Conservation (phyloP, 2,113 vertebrate genomes). For the Misgurnus mizolepis region DNA sequence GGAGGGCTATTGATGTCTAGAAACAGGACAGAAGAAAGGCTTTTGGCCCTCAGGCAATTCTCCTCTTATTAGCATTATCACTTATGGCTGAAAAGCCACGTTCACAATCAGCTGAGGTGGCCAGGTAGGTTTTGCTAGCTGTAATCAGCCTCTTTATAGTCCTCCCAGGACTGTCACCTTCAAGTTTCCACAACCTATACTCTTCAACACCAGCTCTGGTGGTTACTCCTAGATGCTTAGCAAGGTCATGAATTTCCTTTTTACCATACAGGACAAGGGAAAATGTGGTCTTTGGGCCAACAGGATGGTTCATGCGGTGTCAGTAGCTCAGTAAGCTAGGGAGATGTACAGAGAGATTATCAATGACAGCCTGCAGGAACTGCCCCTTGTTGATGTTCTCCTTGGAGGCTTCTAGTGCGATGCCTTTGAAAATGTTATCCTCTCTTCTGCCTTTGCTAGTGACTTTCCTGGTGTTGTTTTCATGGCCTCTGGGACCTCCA, state of each 20-base stretch:
- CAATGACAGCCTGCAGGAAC: background rate
- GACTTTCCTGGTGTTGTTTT: background rate
- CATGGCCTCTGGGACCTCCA: background rate
- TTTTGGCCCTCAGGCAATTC: conserved; percentile 25
- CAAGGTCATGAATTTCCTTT: background rate
- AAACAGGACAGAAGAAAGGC: conserved; percentile 25
- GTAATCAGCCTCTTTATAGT: conserved; percentile 38
- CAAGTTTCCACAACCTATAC: conserved; percentile 21
- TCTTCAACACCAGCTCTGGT: conserved; percentile 33
- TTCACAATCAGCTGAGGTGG: conserved; percentile 46
- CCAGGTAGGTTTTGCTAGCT: conserved; percentile 37
- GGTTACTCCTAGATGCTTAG: conserved; percentile 17
- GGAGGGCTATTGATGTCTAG: conserved; percentile 37
- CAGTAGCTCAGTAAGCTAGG: background rate
- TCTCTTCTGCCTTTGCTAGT: background rate
- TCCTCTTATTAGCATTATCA: conserved; percentile 38
- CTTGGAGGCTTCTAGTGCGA: background rate
- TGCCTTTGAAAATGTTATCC: background rate
- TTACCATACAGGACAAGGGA: too few species aligned
- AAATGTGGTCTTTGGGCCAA: too few species aligned
- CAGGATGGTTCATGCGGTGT: too few species aligned
- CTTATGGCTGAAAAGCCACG: conserved; percentile 35
- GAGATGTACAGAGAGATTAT: background rate
- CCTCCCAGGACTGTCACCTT: conserved; percentile 30
- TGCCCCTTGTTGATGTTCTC: background rate